A percentile compares a stretch with the other conserved stretches of the same genome.
phyloP scores from a whole-genome alignment of 2,113 vertebrate species.

The Myotis davidii region DNA sequence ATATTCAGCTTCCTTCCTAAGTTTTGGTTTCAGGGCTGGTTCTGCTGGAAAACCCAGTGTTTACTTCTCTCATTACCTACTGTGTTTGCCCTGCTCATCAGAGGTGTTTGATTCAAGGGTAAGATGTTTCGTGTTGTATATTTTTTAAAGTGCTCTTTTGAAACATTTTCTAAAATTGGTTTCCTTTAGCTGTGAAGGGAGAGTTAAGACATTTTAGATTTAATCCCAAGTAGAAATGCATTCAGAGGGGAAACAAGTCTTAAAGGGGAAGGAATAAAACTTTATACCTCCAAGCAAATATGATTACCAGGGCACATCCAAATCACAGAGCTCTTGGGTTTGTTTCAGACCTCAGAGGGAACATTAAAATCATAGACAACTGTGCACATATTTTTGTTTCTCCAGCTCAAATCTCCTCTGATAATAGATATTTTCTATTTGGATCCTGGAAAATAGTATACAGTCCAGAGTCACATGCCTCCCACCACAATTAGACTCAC shows the following conservation, averaged over 20 bases:
- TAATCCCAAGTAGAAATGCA: conserved; percentile 44
- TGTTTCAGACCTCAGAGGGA: conserved; percentile 65
- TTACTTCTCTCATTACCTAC: conserved; percentile 67
- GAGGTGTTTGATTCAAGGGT: conserved; percentile 55
- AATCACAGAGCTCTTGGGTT: conserved; percentile 49
- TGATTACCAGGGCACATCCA: conserved; percentile 41
- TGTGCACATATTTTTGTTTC: conserved; percentile 57
- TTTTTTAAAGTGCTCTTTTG: conserved; percentile 51
- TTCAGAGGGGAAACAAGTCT: background rate
- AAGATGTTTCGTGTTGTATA: conserved; percentile 46
- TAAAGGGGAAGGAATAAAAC: conserved; percentile 32
- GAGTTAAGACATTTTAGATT: conserved; percentile 55
- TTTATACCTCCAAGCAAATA: conserved; percentile 43
- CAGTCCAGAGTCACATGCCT: background rate
- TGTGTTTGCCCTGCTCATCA: background rate
- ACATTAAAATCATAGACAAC: conserved; percentile 66
- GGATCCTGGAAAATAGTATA: background rate
- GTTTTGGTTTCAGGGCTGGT: conserved; percentile 70
- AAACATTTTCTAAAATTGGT: conserved; percentile 61
- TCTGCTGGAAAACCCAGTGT: conserved; percentile 54
- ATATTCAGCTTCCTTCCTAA: conserved; percentile 73
- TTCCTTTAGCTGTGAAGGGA: conserved; percentile 44
- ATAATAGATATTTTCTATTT: conserved; percentile 70
- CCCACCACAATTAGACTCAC: background rate
- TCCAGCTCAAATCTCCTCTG: conserved; percentile 55